These are phyloP conservation scores for Cephalotes varians DNA, from an alignment of 2,888 invertebrate genomes.

Conservation along the genomic window DNA sequence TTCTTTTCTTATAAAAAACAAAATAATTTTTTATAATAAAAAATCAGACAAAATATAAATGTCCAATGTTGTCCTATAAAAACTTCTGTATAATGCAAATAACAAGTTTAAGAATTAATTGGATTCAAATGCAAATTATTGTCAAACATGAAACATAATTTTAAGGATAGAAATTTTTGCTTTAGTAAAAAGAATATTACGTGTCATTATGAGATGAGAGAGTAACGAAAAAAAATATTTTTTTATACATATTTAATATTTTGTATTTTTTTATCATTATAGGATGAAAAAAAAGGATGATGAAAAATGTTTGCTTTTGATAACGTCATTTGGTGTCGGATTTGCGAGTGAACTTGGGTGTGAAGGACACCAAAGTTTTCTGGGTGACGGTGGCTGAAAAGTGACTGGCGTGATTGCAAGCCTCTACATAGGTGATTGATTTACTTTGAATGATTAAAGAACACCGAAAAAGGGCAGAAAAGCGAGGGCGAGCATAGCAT, in stretches of 20 bases:
- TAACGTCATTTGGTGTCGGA: constrained; percentile 76
- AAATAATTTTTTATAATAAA: neutral
- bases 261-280: constrained; percentile 62
- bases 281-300: constrained; percentile 35
- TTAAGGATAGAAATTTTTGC: neutral
- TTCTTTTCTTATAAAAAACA: neutral
- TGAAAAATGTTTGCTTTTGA: constrained; percentile 70
- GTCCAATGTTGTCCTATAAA: neutral
- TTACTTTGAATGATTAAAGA: constrained; percentile 86
- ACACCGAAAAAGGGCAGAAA: constrained; percentile 77
- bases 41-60: neutral
- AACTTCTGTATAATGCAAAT: neutral
- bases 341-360: constrained; percentile 63
- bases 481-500: constrained; percentile 76
- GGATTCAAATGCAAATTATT: neutral
- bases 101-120: neutral
- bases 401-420: constrained; percentile 83
- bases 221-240: neutral
- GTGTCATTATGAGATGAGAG: too few relatives aligned
- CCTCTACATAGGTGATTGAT: constrained; percentile 84
- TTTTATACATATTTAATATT: neutral
- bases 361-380: constrained; percentile 79
- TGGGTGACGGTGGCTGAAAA: constrained; percentile 78
- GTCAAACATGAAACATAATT: neutral
- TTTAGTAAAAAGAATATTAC: neutral